Evolutionary conservation across 2,113 vertebrate genomes (phyloP).

Genomic region (Serilophus lunatus): DNA sequence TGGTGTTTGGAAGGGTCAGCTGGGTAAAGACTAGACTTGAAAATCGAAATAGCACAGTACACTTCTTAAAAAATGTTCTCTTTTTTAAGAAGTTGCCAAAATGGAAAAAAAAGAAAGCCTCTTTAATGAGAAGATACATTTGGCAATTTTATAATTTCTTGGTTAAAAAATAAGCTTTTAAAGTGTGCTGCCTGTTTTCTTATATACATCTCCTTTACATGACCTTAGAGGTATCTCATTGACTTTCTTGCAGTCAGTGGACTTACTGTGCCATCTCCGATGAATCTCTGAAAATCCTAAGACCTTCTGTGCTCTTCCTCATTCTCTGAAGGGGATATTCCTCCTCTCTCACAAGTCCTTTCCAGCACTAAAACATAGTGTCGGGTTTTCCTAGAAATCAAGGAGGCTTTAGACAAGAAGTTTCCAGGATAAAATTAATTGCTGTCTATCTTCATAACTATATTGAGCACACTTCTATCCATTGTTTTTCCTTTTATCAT

Average conservation of each 20-base stretch:
- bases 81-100: not conserved
- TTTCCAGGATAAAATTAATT: not conserved
- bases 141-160: not conserved
- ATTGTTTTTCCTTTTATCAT: not conserved
- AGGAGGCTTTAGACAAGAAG: not conserved
- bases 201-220: not conserved
- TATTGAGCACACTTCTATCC: not conserved
- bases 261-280: not conserved
- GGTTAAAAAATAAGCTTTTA: not conserved
- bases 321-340: not conserved
- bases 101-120: accelerated
- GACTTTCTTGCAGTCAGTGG: not conserved
- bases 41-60: not conserved
- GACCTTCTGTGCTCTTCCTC: not conserved
- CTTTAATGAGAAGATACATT: not conserved
- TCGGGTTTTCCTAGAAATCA: not conserved
- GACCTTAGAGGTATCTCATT: not conserved
- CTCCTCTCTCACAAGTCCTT: not conserved
- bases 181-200: not conserved
- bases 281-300: not conserved
- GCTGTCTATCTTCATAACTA: not conserved
- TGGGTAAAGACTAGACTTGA: not conserved
- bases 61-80: not conserved
- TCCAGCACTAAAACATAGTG: not conserved
- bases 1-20: not conserved